These are phyloP conservation scores for Eledona agricola DNA, from an alignment of 2,888 invertebrate genomes.

Conservation along the genomic window DNA sequence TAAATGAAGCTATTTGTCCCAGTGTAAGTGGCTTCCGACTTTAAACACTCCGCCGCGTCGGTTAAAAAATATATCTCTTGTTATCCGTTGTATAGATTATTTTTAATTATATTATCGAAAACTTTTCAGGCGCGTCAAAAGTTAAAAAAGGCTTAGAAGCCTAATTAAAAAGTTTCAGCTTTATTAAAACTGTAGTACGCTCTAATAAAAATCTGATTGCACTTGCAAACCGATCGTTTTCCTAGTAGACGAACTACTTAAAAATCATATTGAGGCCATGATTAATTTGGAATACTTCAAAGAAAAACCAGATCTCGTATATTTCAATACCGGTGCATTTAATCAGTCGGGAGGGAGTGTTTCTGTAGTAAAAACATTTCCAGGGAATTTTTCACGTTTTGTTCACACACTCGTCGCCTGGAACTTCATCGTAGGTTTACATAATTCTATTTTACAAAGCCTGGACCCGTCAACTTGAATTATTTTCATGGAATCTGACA, in stretches of 20 bases:
- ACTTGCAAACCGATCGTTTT: constrained; percentile 2
- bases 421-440: not conserved
- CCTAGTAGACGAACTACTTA: constrained; percentile 10
- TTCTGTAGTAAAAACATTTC: too few relatives aligned
- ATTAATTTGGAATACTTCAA: constrained; percentile 17
- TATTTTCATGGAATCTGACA: constrained; percentile 2
- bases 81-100: too few relatives aligned
- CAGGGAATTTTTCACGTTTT: not conserved
- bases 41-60: too few relatives aligned
- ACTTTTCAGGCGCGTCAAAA: not conserved
- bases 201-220: constrained; percentile 7
- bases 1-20: not conserved
- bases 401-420: not conserved
- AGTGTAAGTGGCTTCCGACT: too few relatives aligned
- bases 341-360: too few relatives aligned
- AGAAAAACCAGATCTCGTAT: constrained; percentile 12
- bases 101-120: not conserved
- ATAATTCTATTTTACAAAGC: constrained; percentile 7
- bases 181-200: constrained; percentile 11
- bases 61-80: too few relatives aligned
- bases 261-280: constrained; percentile 18
- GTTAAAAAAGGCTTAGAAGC: not conserved
- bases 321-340: constrained; percentile 4
- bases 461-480: not conserved
- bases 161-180: constrained; percentile 20